phyloP scores from a whole-genome alignment of 92 coral and sea anemone species.

The Actinostola sp. region DNA sequence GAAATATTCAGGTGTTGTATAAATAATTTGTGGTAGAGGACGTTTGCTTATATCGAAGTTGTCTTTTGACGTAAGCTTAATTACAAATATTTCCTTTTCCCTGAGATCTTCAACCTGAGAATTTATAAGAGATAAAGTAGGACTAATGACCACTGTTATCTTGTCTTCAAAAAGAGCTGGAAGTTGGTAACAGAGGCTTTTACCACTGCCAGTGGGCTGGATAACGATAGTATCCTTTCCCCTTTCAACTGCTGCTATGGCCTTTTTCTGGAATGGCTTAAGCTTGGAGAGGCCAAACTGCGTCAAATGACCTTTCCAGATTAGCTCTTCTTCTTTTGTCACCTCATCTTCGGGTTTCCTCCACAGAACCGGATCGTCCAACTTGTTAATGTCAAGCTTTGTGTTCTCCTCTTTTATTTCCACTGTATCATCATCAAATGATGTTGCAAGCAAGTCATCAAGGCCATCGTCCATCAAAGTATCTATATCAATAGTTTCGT shows the following conservation, averaged over 20 bases:
- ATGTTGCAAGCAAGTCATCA: no score
- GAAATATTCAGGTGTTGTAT: conserved; percentile 44
- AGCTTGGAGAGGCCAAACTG: conserved; percentile 1
- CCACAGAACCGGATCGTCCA: not conserved
- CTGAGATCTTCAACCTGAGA: conserved; percentile 23
- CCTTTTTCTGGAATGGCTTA: conserved; percentile 3
- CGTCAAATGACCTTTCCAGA: conserved; percentile 15
- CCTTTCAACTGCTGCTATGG: not conserved
- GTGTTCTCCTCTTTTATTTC: not conserved
- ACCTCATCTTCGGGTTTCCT: not conserved
- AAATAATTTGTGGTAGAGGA: conserved; percentile 5
- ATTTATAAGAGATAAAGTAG: conserved; percentile 26
- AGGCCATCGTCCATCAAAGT: no score
- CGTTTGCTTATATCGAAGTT: not conserved
- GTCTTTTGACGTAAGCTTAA: conserved; percentile 2
- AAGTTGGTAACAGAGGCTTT: conserved; percentile 29
- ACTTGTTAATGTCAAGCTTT: not conserved
- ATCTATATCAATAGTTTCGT: no score
- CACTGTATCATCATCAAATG: no score
- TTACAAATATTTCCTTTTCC: not conserved
- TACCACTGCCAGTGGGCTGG: conserved; percentile 40
- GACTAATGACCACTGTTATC: conserved; percentile 16
- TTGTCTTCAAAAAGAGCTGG: conserved; percentile 6
- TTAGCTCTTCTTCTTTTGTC: no score
- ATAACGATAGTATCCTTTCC: conserved; percentile 7